Conservation (phyloP, 2,113 vertebrate species). For the Lophotis ruficrista region DNA sequence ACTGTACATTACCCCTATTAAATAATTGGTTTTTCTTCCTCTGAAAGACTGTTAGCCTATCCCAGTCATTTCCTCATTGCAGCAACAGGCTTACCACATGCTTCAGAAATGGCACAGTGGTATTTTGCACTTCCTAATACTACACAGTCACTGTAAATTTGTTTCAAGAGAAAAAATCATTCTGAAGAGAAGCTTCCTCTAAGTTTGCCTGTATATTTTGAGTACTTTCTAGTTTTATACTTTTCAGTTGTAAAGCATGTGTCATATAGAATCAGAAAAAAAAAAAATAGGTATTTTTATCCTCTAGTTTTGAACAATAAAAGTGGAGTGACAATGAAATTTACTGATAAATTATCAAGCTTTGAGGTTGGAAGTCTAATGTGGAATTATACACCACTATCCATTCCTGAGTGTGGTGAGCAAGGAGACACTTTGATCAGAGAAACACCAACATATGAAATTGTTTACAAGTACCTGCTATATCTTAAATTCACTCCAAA, state of each 20-base stretch:
- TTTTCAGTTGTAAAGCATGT: neutral
- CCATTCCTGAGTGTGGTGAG: neutral
- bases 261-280: neutral
- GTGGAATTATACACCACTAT: neutral
- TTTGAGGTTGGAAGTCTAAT: neutral
- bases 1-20: neutral
- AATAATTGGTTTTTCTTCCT: neutral
- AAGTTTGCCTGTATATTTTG: neutral
- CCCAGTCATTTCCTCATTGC: neutral
- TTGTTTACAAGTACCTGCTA: neutral
- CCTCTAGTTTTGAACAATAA: neutral
- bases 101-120: neutral
- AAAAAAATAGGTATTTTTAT: neutral
- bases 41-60: neutral
- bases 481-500: neutral
- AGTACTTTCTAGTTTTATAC: neutral
- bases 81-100: neutral
- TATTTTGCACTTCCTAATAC: neutral
- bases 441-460: neutral
- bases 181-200: neutral
- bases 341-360: neutral
- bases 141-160: neutral
- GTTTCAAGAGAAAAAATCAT: neutral
- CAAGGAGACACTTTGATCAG: neutral
- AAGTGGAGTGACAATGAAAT: neutral